Evolutionary conservation across 2,113 vertebrate genomes (phyloP).

Genomic region (Sylvilagus bachmani): DNA sequence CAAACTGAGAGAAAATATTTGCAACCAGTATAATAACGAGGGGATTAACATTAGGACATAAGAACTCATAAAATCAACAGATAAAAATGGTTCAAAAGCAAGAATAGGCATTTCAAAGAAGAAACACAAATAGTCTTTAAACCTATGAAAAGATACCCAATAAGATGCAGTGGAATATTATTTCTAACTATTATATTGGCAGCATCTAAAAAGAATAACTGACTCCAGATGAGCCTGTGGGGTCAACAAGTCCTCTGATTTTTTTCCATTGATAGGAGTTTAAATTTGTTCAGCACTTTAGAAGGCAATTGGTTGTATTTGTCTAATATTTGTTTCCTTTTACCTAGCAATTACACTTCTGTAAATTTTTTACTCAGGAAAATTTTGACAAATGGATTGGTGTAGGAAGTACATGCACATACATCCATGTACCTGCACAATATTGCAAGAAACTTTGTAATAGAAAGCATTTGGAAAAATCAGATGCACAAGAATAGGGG

Average conservation of each 20-base stretch:
- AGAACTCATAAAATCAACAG: conserved; percentile 40
- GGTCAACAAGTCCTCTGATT: not conserved
- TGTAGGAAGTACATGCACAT: not conserved
- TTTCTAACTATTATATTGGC: conserved; percentile 13
- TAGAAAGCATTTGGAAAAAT: conserved; percentile 42
- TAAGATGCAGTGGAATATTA: conserved; percentile 31
- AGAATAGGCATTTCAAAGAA: conserved; percentile 36
- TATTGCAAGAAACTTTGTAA: conserved; percentile 27
- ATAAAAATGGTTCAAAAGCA: conserved; percentile 10
- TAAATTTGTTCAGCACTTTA: conserved; percentile 56
- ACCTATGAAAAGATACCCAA: not conserved
- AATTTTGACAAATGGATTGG: not conserved
- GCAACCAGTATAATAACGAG: conserved; percentile 11
- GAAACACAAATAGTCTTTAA: conserved; percentile 35
- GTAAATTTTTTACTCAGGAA: conserved; percentile 43
- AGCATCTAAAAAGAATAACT: conserved; percentile 41
- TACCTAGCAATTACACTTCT: conserved; percentile 28
- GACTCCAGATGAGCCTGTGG: not conserved
- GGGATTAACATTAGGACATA: conserved; percentile 15
- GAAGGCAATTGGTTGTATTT: not conserved
- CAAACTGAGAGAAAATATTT: conserved; percentile 52
- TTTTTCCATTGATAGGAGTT: conserved; percentile 32
- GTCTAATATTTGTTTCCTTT: not conserved
- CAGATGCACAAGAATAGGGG: not conserved
- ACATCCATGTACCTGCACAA: not conserved